These are phyloP conservation scores for Apostichopus leukothele DNA, from an alignment of 53 echinoderm and acorn worm genomes.

Conservation along the genomic window DNA sequence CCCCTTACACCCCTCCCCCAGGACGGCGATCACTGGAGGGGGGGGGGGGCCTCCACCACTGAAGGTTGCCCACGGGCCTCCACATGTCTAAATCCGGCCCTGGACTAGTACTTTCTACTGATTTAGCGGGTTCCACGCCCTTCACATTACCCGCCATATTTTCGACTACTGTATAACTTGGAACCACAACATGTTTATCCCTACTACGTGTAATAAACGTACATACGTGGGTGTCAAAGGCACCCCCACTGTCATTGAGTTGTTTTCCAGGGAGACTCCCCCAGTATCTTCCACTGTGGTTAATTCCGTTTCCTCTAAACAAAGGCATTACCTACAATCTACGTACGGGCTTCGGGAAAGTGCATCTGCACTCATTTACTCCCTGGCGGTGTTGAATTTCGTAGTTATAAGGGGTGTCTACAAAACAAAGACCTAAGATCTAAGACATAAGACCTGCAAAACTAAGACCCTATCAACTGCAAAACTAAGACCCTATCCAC, in stretches of 20 bases:
- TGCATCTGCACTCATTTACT: slow-evolving; percentile 55
- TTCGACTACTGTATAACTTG: background rate
- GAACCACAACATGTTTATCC: no score
- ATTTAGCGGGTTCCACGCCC: background rate
- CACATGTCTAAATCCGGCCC: no score
- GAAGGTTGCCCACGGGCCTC: no score
- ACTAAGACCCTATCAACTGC: background rate
- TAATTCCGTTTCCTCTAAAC: slow-evolving; percentile 8
- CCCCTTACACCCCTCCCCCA: no score
- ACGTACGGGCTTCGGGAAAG: slow-evolving; percentile 44
- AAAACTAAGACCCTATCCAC: background rate
- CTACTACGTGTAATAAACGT: no score
- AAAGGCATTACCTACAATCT: slow-evolving; percentile 15
- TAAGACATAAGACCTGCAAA: background rate
- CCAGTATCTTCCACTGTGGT: no score
- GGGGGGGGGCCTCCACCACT: no score
- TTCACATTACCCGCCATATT: background rate
- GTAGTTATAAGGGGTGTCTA: background rate
- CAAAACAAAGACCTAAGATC: background rate
- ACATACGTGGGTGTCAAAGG: no score
- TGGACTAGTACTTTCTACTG: background rate
- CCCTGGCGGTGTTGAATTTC: slow-evolving; percentile 15
- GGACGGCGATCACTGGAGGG: no score
- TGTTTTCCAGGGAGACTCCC: no score
- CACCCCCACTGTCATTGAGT: no score